Conservation (phyloP, 2,888 invertebrate genomes). For the Leptura quadrifasciata region DNA sequence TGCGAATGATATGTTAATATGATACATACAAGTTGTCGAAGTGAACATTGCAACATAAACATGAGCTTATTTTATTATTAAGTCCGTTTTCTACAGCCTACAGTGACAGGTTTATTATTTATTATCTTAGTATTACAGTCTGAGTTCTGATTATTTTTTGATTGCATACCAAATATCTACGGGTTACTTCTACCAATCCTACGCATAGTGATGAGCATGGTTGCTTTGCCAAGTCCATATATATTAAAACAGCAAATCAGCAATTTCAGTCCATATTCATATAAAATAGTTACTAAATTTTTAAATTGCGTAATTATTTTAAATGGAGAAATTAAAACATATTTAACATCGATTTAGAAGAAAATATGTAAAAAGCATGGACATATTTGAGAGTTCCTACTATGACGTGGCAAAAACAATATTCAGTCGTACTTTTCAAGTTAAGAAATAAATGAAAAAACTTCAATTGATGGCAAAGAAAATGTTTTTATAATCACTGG, state of each 20-base stretch:
- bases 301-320: too few relatives aligned
- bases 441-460: too few relatives aligned
- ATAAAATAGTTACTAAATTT: too few relatives aligned
- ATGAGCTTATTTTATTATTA: slow-evolving; percentile 58
- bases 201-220: slow-evolving; percentile 50
- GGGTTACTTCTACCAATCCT: slow-evolving; percentile 43
- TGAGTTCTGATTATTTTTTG: slow-evolving; percentile 63
- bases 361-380: too few relatives aligned
- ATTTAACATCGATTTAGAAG: too few relatives aligned
- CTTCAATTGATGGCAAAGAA: too few relatives aligned
- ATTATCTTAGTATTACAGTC: slow-evolving; percentile 73
- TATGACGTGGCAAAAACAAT: too few relatives aligned
- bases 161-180: slow-evolving; percentile 50
- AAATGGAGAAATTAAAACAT: too few relatives aligned
- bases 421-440: too few relatives aligned
- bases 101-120: slow-evolving; percentile 62
- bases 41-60: slow-evolving; percentile 52
- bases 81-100: slow-evolving; percentile 61
- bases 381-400: too few relatives aligned
- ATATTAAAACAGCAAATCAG: slow-evolving; percentile 42
- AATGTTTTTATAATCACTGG: too few relatives aligned
- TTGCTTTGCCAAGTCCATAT: slow-evolving; percentile 34
- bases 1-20: slow-evolving; percentile 63
- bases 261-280: background rate
- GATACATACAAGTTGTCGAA: slow-evolving; percentile 54